phyloP scores from a whole-genome alignment of 2,113 vertebrate species.

The Steatornis caripensis region DNA sequence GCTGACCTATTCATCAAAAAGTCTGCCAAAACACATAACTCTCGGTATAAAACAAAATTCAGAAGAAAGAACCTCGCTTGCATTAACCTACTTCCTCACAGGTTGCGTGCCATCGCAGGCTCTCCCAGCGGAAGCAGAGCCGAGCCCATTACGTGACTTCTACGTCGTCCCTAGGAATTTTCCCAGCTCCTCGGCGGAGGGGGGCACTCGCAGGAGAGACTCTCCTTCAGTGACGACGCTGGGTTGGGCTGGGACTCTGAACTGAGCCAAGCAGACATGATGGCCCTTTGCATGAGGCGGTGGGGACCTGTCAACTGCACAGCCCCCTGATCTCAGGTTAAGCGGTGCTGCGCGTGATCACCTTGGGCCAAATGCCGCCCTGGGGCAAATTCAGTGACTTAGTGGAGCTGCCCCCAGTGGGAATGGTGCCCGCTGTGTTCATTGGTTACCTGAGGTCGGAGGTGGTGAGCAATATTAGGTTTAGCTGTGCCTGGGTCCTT shows the following conservation, averaged over 20 bases:
- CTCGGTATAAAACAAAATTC: neutral
- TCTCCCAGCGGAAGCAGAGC: neutral
- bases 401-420: fast-evolving
- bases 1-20: conserved; percentile 55
- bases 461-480: neutral
- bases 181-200: neutral
- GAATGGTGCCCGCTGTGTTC: neutral
- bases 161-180: neutral
- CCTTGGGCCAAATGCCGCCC: neutral
- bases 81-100: conserved; percentile 23
- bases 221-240: neutral
- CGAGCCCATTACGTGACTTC: neutral
- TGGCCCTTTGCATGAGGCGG: neutral
- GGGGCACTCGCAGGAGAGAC: neutral
- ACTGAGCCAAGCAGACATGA: neutral
- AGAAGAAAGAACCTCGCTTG: neutral
- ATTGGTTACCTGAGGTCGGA: neutral
- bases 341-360: neutral
- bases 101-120: neutral
- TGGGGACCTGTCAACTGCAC: neutral
- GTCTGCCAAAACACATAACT: conserved; percentile 14
- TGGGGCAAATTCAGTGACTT: neutral
- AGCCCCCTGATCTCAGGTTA: neutral
- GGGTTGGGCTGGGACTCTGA: neutral
- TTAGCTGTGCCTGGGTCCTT: neutral